Evolutionary conservation across 2,797 vertebrate genomes (phyloP).

Genomic region (Takifugu rubripes): DNA sequence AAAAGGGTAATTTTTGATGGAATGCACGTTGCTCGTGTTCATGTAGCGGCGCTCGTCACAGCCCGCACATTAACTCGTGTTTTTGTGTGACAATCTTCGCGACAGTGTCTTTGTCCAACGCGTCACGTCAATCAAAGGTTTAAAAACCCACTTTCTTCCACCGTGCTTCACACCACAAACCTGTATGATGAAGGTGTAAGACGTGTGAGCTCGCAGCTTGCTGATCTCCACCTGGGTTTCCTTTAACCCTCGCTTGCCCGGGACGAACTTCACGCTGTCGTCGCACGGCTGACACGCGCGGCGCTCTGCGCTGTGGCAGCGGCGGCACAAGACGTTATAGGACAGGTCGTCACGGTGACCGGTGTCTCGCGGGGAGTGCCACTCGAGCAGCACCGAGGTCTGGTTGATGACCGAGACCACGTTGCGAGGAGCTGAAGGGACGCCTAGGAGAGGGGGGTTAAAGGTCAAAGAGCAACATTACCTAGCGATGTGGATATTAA

Average conservation of each 20-base stretch:
- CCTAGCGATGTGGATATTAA: no score
- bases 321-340: slow-evolving; percentile 88
- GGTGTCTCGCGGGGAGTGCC: slow-evolving; percentile 86
- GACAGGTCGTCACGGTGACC: slow-evolving; percentile 86
- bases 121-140: no score
- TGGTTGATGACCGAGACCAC: slow-evolving; percentile 92
- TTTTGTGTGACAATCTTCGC: no score
- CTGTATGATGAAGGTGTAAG: slow-evolving; percentile 85
- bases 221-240: slow-evolving; percentile 87
- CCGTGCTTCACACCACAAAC: slow-evolving; percentile 30
- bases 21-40: no score
- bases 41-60: no score
- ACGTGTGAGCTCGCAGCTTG: slow-evolving; percentile 87
- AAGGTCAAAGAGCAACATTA: no score
- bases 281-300: slow-evolving; percentile 87
- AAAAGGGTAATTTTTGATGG: no score
- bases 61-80: no score
- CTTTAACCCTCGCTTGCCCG: slow-evolving; percentile 81
- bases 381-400: slow-evolving; percentile 89
- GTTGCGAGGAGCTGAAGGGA: slow-evolving; percentile 89
- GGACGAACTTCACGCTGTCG: slow-evolving; percentile 86
- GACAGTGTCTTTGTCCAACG: no score
- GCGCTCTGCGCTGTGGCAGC: slow-evolving; percentile 81
- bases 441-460: slow-evolving; percentile 65
- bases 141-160: not conserved